A percentile compares a stretch with the other conserved stretches of the same genome.
Conservation (phyloP, 2,797 vertebrate species). For the Megalops cyprinoides region DNA sequence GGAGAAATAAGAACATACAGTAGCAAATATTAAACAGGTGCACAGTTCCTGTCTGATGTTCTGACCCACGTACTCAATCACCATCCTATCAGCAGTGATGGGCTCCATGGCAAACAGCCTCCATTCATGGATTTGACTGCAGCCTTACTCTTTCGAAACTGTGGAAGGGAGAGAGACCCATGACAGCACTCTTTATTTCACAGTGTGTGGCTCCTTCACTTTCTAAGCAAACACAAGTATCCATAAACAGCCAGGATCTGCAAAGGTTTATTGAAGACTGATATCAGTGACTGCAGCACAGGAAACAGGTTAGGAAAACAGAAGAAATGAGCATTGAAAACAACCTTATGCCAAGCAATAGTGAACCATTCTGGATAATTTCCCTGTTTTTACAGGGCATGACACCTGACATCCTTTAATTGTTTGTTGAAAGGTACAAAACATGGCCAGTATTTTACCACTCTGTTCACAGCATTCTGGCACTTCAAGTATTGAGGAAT, state of each 20-base stretch:
- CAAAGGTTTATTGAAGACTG: not conserved
- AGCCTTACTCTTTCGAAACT: constrained; percentile 98
- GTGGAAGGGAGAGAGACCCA: not conserved
- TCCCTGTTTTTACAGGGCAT: too few relatives aligned
- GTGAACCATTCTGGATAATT: too few relatives aligned
- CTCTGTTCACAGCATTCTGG: too few relatives aligned
- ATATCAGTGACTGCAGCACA: not conserved
- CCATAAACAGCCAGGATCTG: not conserved
- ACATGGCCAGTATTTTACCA: not conserved
- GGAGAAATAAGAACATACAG: not conserved
- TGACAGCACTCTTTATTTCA: not conserved
- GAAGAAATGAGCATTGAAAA: not conserved
- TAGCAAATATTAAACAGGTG: not conserved
- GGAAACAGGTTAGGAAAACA: not conserved
- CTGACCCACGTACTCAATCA: constrained; percentile 96
- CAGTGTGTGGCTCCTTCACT: not conserved
- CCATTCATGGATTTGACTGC: constrained; percentile 95
- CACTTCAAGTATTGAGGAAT: too few relatives aligned
- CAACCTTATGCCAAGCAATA: too few relatives aligned
- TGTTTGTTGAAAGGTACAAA: not conserved
- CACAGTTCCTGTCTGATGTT: constrained; percentile 93
- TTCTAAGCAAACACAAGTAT: too few relatives aligned
- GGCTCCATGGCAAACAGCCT: too few relatives aligned
- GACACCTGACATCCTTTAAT: too few relatives aligned
- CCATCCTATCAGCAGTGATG: constrained; percentile 98